Evolutionary conservation across 2,888 invertebrate genomes (phyloP).

Genomic region (Himalopsyche japonica): DNA sequence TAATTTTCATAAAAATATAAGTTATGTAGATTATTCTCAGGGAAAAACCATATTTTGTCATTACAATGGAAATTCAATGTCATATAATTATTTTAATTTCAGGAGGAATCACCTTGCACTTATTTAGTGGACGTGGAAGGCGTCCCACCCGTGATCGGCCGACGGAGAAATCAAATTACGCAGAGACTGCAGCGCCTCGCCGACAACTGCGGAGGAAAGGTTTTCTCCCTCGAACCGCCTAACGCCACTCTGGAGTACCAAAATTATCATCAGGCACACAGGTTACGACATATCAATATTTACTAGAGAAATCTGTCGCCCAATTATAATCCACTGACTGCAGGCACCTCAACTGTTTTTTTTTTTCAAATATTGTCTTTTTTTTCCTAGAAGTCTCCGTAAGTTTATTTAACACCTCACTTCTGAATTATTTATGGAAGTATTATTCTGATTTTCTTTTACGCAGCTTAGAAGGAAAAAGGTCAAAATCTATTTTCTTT

Average conservation of each 20-base stretch:
- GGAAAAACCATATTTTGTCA: neutral
- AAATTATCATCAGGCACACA: conserved; percentile 69
- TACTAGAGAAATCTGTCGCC: too few species aligned
- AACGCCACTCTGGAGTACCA: conserved; percentile 72
- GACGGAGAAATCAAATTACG: conserved; percentile 47
- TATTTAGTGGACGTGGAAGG: conserved; percentile 28
- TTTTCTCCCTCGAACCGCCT: conserved; percentile 65
- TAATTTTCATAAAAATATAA: neutral
- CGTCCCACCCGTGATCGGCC: conserved; percentile 50
- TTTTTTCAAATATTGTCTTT: too few species aligned
- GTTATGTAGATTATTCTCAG: neutral
- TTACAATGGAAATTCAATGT: too few species aligned
- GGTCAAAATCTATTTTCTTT: too few species aligned
- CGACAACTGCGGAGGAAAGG: conserved; percentile 81
- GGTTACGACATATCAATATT: conserved; percentile 52
- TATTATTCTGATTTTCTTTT: too few species aligned
- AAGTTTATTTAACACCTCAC: too few species aligned
- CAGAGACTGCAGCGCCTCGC: conserved; percentile 70
- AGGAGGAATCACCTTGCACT: conserved; percentile 8
- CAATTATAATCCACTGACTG: too few species aligned
- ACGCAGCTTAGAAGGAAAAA: too few species aligned
- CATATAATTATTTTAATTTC: neutral
- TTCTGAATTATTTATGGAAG: too few species aligned
- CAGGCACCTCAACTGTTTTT: too few species aligned
- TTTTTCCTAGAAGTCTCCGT: too few species aligned